phyloP scores from a whole-genome alignment of 2,113 vertebrate species.

The Sinocyclocheilus maitianheensis region DNA sequence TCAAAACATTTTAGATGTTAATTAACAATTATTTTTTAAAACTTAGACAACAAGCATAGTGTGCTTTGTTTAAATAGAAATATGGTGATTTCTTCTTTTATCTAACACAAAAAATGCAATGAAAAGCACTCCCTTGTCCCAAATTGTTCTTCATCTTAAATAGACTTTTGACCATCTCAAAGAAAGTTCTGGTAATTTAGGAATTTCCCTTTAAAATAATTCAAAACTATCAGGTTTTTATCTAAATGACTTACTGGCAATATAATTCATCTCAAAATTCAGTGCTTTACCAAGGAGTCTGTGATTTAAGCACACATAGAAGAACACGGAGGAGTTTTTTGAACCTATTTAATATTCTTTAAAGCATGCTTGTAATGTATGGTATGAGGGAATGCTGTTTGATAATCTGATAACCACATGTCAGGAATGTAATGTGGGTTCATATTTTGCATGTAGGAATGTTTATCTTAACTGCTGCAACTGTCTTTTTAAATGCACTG shows the following conservation, averaged over 20 bases:
- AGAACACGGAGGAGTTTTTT: constrained; percentile 36
- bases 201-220: constrained; percentile 35
- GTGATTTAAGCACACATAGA: constrained; percentile 10
- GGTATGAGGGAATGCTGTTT: constrained; percentile 51
- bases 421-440: constrained; percentile 51
- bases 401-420: constrained; percentile 30
- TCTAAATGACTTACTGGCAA: background rate
- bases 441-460: constrained; percentile 64
- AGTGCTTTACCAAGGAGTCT: constrained; percentile 14
- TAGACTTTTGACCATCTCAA: background rate
- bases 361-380: constrained; percentile 61
- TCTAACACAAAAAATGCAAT: constrained; percentile 37
- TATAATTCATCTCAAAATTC: background rate
- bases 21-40: no score
- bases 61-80: constrained; percentile 39
- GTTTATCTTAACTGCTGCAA: constrained; percentile 53
- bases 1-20: constrained; percentile 50
- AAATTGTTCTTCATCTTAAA: background rate
- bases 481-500: constrained; percentile 59
- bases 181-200: background rate
- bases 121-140: constrained; percentile 18
- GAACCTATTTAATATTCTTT: constrained; percentile 44
- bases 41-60: background rate
- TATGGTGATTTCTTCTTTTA: constrained; percentile 17
- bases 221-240: constrained; percentile 25